These are phyloP conservation scores for Drosophila rhopaloa DNA, from an alignment of 1,140 invertebrate species.

Conservation along the genomic window DNA sequence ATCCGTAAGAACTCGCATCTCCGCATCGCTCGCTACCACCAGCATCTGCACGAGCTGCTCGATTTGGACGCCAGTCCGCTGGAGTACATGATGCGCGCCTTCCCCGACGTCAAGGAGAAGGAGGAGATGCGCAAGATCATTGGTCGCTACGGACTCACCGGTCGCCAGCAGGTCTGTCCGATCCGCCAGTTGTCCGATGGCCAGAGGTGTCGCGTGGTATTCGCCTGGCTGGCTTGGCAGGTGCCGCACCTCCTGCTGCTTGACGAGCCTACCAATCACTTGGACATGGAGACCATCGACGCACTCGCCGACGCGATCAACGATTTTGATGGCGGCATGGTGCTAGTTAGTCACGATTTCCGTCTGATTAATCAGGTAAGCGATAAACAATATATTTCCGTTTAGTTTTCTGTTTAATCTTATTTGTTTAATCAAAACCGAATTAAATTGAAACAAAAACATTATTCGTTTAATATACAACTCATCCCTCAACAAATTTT, in stretches of 20 bases:
- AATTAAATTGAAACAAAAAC: too few species aligned
- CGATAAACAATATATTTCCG: background rate
- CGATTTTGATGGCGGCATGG: slow-evolving; percentile 99
- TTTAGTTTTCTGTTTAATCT: too few species aligned
- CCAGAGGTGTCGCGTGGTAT: slow-evolving; percentile 98
- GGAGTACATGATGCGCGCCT: slow-evolving; percentile 99
- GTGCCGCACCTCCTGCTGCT: slow-evolving; percentile 96
- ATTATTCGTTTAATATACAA: too few species aligned
- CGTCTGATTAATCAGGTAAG: slow-evolving; percentile 97
- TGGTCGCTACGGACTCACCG: slow-evolving; percentile 98
- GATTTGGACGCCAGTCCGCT: slow-evolving; percentile 97
- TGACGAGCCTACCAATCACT: slow-evolving; percentile 99
- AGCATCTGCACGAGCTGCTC: slow-evolving; percentile 98
- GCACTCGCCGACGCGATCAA: slow-evolving; percentile 98
- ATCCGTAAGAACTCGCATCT: slow-evolving; percentile 99
- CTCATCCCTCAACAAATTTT: too few species aligned
- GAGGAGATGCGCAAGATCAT: slow-evolving; percentile 99
- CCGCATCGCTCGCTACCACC: slow-evolving; percentile 98
- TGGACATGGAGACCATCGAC: slow-evolving; percentile 99
- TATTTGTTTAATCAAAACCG: too few species aligned
- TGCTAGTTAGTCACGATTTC: slow-evolving; percentile 98
- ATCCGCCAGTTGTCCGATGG: slow-evolving; percentile 99
- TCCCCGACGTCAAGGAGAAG: slow-evolving; percentile 98
- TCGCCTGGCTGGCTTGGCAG: slow-evolving; percentile 98
- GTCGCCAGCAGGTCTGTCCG: slow-evolving; percentile 98